Evolutionary conservation across 2,113 vertebrate species (phyloP), one percentile per base, ranked within the genome.

Genomic region (Glaucomys volans): DNA sequence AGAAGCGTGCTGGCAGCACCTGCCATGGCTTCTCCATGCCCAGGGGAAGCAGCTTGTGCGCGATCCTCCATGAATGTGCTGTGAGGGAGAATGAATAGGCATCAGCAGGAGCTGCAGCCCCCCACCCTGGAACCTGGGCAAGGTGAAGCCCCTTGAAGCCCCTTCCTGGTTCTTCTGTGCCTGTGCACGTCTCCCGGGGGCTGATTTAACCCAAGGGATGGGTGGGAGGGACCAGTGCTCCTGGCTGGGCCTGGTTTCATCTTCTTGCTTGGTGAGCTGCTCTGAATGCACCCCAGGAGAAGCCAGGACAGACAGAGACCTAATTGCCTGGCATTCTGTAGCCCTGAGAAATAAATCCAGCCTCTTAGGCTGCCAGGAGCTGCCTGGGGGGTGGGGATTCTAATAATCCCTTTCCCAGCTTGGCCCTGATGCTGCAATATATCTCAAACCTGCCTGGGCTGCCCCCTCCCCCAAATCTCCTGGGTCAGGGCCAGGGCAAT

Each of bases 291-390:
- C 83, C 88, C 66, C 30, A 47, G 88, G 85, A 97, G 94, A 66
- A 90, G 90, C 54, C 30, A 94, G 90, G 83, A 77, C 93, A 96
- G 86, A 87, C 75, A 80, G 79, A 96, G 67, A 32, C 79, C 93
- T 98, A 97, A 97, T 95, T 97, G 90, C 95, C 79, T 20, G 62
- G 93, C 93, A 91, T 90, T 94, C 62, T 75, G 50, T 80, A 96
- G 93, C 83, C 83, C 40, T 4, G 93, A 91, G 95, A 96, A 96
- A 95, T 80, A 93, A 98, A 95, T 97, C 83, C 71, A 87, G 90
- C 91, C 87, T 96, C 96, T 97, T 94, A 89, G 87, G 72, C 96
- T 90, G 90, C 88, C 92, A 97, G 95, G 95, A 93, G 72, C 97
- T 81, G 76, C 40, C 92, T 76, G 83, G 82, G 92, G 54, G 54